Conservation (phyloP, 2,113 vertebrate genomes). For the Paedocypris sp. region DNA sequence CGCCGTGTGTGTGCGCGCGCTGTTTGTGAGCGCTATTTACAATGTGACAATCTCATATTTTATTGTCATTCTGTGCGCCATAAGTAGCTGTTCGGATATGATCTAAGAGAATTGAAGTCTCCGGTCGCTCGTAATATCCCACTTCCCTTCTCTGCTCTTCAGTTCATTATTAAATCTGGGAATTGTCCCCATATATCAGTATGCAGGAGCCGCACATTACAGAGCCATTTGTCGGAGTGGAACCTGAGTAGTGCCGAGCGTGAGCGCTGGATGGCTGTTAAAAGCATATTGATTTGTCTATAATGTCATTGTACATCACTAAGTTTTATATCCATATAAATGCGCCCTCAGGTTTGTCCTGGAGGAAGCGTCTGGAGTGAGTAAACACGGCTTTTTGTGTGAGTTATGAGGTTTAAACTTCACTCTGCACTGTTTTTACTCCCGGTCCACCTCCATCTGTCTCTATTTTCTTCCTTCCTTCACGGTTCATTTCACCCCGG, state of each 20-base stretch:
- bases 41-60: conserved; percentile 44
- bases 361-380: conserved; percentile 38
- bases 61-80: conserved; percentile 51
- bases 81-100: conserved; percentile 63
- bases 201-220: conserved; percentile 54
- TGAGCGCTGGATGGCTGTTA: conserved; percentile 59
- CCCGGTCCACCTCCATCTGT: conserved; percentile 14
- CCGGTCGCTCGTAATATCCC: conserved; percentile 48
- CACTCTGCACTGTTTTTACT: conserved; percentile 40
- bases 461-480: conserved; percentile 14
- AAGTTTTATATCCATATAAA: conserved; percentile 60
- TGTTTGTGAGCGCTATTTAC: neutral
- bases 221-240: conserved; percentile 58
- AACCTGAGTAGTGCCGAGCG: conserved; percentile 34
- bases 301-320: conserved; percentile 62
- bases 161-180: conserved; percentile 65
- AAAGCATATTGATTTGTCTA: conserved; percentile 69
- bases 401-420: conserved; percentile 55
- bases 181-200: conserved; percentile 66
- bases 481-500: conserved; percentile 2
- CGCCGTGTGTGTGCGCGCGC: neutral
- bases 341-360: conserved; percentile 44
- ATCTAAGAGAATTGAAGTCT: conserved; percentile 56
- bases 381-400: conserved; percentile 58
- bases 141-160: conserved; percentile 33